Evolutionary conservation across 2,113 vertebrate species (phyloP).

Genomic region (Dicerorhinus sumatrensis): DNA sequence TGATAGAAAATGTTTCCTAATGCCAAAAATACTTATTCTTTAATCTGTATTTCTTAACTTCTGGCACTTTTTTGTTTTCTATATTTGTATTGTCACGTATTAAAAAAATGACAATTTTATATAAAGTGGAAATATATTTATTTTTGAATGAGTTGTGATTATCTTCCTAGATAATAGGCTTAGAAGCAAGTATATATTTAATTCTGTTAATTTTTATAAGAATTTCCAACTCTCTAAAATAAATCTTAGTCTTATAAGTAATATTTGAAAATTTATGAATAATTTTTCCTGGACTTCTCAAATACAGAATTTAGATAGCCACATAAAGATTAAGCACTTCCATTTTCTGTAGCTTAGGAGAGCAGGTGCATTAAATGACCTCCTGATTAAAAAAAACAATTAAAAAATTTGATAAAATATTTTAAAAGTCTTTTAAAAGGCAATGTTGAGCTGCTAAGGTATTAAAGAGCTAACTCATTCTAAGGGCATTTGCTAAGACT

Average conservation of each 20-base stretch:
- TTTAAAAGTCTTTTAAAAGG: not conserved
- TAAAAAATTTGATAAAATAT: not conserved
- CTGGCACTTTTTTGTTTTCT: not conserved
- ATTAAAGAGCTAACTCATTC: not conserved
- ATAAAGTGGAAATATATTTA: not conserved
- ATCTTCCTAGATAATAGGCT: not conserved
- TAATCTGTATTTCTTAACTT: slow-evolving; percentile 9
- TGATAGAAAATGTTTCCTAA: slow-evolving; percentile 4
- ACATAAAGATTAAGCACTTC: not conserved
- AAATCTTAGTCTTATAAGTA: not conserved
- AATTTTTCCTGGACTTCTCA: not conserved
- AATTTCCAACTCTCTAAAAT: not conserved
- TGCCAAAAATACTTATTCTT: not conserved
- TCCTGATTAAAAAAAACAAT: not conserved
- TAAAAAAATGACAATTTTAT: not conserved
- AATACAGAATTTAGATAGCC: not conserved
- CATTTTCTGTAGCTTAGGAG: not conserved
- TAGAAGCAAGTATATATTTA: not conserved
- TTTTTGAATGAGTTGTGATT: not conserved
- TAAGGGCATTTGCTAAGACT: not conserved
- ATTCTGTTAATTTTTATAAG: not conserved
- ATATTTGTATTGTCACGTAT: not conserved
- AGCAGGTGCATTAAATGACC: not conserved
- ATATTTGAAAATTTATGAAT: slow-evolving; percentile 24
- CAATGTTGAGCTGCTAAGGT: not conserved